Percentiles rank a stretch among this genome's conserved stretches.
phyloP scores from a whole-genome alignment of 2,888 invertebrate species.

The Sinohyriopsis cumingii region DNA sequence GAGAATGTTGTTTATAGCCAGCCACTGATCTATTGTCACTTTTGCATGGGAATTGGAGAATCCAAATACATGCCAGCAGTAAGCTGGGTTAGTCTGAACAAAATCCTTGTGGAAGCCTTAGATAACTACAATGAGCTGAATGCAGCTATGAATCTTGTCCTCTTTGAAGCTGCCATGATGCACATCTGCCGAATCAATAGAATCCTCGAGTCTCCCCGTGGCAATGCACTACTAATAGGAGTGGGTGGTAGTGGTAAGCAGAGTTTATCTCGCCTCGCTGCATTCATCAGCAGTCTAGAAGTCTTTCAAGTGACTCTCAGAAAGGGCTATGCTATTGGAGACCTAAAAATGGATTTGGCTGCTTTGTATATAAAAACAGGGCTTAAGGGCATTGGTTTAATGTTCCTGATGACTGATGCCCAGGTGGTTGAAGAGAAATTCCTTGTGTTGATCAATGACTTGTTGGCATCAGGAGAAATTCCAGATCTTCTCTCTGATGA shows the following conservation, averaged over 20 bases:
- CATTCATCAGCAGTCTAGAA: conserved; percentile 94
- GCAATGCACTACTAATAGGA: conserved; percentile 93
- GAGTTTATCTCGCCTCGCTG: conserved; percentile 90
- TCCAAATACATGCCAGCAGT: conserved; percentile 93
- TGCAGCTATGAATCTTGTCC: conserved; percentile 96
- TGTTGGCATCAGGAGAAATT: conserved; percentile 95
- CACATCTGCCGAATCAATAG: conserved; percentile 92
- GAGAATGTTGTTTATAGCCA: conserved; percentile 88
- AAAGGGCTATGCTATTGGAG: conserved; percentile 88
- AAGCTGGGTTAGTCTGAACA: conserved; percentile 85
- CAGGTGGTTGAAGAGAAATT: conserved; percentile 97
- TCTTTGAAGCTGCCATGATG: conserved; percentile 98
- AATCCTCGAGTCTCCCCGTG: conserved; percentile 93
- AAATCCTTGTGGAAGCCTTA: conserved; percentile 89
- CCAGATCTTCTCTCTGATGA: conserved; percentile 96
- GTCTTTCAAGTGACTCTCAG: conserved; percentile 93
- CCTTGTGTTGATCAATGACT: conserved; percentile 93
- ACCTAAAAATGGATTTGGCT: conserved; percentile 87
- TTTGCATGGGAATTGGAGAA: conserved; percentile 95
- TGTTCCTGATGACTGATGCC: conserved; percentile 97
- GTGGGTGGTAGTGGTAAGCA: conserved; percentile 98
- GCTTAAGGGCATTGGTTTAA: conserved; percentile 92
- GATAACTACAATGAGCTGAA: conserved; percentile 95
- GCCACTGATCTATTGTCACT: conserved; percentile 95
- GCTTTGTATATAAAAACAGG: conserved; percentile 92